Conservation (phyloP, 2,888 invertebrate genomes). For the Pegoplata infirma region DNA sequence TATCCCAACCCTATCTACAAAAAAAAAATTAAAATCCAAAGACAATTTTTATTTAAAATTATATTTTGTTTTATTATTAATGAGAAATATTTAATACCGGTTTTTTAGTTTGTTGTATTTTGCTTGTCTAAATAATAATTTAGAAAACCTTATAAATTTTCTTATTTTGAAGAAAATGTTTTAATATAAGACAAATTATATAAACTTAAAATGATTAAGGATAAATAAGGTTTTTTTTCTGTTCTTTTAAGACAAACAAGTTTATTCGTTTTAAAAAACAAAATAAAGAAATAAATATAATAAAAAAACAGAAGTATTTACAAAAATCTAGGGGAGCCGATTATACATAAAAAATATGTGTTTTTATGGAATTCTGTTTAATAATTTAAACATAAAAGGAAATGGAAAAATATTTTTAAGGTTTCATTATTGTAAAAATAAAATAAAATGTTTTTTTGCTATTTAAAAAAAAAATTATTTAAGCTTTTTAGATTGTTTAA, state of each 20-base stretch:
- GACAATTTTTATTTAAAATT: slow-evolving; percentile 23
- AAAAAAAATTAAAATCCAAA: not conserved
- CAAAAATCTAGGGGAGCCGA: slow-evolving; percentile 32
- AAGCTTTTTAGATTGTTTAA: slow-evolving; percentile 12
- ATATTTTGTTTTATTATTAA: slow-evolving; percentile 31
- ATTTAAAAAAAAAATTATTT: slow-evolving; percentile 17
- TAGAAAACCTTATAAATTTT: not conserved
- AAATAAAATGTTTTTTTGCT: not conserved
- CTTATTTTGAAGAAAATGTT: slow-evolving; percentile 35
- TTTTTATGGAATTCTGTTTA: not conserved
- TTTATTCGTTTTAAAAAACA: not conserved
- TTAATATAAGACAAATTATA: slow-evolving; percentile 37
- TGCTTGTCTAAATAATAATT: slow-evolving; percentile 1
- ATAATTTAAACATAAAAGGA: slow-evolving; percentile 21
- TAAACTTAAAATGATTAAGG: not conserved
- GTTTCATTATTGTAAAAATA: slow-evolving; percentile 1
- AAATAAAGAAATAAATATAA: too few relatives aligned
- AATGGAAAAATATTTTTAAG: slow-evolving; percentile 6
- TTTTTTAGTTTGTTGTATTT: slow-evolving; percentile 7
- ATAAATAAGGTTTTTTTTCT: slow-evolving; percentile 1
- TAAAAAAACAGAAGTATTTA: slow-evolving; percentile 56
- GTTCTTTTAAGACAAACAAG: not conserved
- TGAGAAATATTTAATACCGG: not conserved
- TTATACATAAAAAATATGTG: slow-evolving; percentile 12
- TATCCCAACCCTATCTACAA: not conserved